A percentile compares a stretch with the other conserved stretches of the same genome.
These are phyloP conservation scores for Ceratothoa steindachneri DNA, from an alignment of 2,888 invertebrate genomes.

Conservation along the genomic window DNA sequence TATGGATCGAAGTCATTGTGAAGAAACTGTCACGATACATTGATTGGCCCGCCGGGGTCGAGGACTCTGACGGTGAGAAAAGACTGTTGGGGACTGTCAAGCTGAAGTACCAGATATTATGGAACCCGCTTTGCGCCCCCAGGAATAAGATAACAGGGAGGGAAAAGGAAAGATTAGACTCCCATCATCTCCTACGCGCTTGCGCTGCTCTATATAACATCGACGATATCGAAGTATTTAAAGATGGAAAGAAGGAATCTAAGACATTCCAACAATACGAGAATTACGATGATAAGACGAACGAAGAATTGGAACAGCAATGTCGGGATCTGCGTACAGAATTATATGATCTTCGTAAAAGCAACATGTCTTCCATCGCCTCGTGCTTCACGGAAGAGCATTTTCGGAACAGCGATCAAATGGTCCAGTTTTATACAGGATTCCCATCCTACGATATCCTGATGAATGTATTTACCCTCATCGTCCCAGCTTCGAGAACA, in stretches of 20 bases:
- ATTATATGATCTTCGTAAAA: background rate
- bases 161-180: conserved; percentile 2
- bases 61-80: background rate
- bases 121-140: background rate
- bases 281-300: background rate
- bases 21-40: background rate
- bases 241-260: conserved; percentile 4
- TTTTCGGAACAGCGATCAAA: background rate
- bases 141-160: background rate
- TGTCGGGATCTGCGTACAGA: background rate
- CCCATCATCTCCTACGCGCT: background rate
- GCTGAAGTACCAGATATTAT: background rate
- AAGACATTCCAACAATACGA: background rate
- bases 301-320: background rate
- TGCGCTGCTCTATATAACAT: conserved; percentile 1
- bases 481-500: conserved; percentile 12
- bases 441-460: conserved; percentile 19
- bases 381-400: background rate
- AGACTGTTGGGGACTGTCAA: background rate
- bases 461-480: background rate
- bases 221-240: background rate
- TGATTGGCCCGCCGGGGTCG: background rate
- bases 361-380: background rate
- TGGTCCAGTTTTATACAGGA: conserved; percentile 22
- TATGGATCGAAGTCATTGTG: background rate